phyloP scores from a whole-genome alignment of 1,140 invertebrate species.

The Augochlora pura region DNA sequence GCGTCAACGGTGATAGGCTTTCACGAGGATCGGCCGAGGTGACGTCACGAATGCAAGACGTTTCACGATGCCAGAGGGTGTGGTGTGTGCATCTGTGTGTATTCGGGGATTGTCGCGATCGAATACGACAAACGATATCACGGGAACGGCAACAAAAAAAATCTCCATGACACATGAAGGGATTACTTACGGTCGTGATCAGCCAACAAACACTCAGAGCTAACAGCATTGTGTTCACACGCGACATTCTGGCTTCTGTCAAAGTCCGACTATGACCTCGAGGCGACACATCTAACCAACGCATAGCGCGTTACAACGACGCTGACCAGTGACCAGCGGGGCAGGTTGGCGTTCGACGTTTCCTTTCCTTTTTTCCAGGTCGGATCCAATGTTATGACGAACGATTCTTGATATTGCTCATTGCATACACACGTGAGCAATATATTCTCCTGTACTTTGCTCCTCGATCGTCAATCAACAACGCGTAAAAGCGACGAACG shows the following conservation, averaged over 20 bases:
- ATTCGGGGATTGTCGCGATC: background rate
- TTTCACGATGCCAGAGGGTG: constrained; percentile 18
- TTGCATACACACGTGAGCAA: background rate
- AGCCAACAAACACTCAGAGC: constrained; percentile 32
- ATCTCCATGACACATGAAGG: background rate
- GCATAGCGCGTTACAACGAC: constrained; percentile 10
- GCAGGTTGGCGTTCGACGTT: background rate
- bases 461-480: background rate
- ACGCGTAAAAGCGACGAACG: background rate
- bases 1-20: constrained; percentile 50
- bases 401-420: background rate
- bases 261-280: constrained; percentile 43
- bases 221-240: constrained; percentile 39
- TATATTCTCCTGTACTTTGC: background rate
- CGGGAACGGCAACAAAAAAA: no score
- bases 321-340: background rate
- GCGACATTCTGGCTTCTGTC: constrained; percentile 46
- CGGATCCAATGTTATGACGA: background rate
- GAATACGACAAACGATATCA: background rate
- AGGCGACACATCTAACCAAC: constrained; percentile 22
- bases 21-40: constrained; percentile 59
- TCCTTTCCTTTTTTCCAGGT: background rate
- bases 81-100: background rate
- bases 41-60: constrained; percentile 58
- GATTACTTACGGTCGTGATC: constrained; percentile 42